Conservation (phyloP, 2,113 vertebrate genomes). For the Neotragus moschatus region DNA sequence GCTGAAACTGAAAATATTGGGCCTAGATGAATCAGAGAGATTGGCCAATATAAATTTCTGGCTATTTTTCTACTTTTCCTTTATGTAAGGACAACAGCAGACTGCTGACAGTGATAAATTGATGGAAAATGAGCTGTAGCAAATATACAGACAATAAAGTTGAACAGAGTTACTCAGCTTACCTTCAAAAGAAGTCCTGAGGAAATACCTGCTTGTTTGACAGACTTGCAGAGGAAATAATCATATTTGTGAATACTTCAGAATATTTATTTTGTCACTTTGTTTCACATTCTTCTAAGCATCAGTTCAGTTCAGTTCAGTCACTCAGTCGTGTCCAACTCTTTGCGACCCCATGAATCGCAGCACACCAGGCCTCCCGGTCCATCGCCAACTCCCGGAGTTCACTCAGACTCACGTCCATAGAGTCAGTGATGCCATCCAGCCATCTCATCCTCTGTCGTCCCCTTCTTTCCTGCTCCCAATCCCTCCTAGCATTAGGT, state of each 20-base stretch:
- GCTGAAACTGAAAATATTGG: not conserved
- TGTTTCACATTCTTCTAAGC: not conserved
- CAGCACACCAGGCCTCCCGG: too few species aligned
- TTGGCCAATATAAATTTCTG: not conserved
- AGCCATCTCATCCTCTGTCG: too few species aligned
- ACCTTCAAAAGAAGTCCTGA: not conserved
- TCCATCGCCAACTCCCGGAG: too few species aligned
- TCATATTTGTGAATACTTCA: not conserved
- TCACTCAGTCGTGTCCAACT: too few species aligned
- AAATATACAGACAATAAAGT: not conserved
- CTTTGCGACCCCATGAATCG: too few species aligned
- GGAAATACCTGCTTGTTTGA: not conserved
- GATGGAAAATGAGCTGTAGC: not conserved
- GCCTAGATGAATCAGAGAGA: not conserved
- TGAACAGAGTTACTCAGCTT: not conserved
- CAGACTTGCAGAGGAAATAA: not conserved
- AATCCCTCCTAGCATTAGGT: too few species aligned
- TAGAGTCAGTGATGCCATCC: too few species aligned
- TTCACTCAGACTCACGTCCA: too few species aligned
- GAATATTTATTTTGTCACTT: constrained; percentile 9
- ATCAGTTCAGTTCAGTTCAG: too few species aligned
- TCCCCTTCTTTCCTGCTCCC: too few species aligned
- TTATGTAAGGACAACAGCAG: not conserved
- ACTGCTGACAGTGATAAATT: not conserved
- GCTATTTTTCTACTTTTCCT: not conserved